These are phyloP conservation scores for Papilio gigon DNA, from an alignment of 2,888 invertebrate genomes.

Conservation along the genomic window DNA sequence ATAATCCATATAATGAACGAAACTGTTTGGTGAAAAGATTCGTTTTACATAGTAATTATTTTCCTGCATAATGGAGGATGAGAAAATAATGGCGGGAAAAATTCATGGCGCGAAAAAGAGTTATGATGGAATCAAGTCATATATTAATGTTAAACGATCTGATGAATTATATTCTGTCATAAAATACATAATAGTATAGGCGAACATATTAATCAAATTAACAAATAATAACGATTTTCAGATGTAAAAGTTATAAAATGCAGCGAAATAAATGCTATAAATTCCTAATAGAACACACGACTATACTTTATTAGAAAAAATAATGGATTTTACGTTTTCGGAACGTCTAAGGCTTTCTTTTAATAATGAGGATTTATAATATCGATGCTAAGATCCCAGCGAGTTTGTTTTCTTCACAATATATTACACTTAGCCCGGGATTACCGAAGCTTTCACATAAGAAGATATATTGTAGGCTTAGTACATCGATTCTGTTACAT, in stretches of 20 bases:
- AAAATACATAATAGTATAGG: no score
- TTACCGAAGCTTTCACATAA: slow-evolving; percentile 62
- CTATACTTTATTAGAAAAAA: background rate
- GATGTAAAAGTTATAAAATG: no score
- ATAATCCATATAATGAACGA: background rate
- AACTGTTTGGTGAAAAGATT: background rate
- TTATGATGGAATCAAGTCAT: background rate
- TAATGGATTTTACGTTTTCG: background rate
- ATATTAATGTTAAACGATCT: background rate
- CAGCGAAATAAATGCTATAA: background rate
- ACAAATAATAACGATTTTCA: no score
- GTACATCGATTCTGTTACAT: slow-evolving; percentile 51
- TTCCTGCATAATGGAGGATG: background rate
- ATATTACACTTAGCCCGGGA: slow-evolving; percentile 73
- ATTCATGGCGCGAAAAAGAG: slow-evolving; percentile 1
- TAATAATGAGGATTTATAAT: slow-evolving; percentile 42
- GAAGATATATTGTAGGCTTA: slow-evolving; percentile 69
- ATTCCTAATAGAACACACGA: no score
- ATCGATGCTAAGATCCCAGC: slow-evolving; percentile 42
- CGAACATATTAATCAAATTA: background rate
- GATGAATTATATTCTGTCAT: slow-evolving; percentile 1
- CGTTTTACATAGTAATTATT: background rate
- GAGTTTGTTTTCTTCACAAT: slow-evolving; percentile 67
- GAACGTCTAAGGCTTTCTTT: background rate
- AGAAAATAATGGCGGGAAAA: background rate